Percentiles rank a stretch among this genome's conserved stretches.
phyloP scores from a whole-genome alignment of 2,888 invertebrate species.

The Drosophila engyochracea region DNA sequence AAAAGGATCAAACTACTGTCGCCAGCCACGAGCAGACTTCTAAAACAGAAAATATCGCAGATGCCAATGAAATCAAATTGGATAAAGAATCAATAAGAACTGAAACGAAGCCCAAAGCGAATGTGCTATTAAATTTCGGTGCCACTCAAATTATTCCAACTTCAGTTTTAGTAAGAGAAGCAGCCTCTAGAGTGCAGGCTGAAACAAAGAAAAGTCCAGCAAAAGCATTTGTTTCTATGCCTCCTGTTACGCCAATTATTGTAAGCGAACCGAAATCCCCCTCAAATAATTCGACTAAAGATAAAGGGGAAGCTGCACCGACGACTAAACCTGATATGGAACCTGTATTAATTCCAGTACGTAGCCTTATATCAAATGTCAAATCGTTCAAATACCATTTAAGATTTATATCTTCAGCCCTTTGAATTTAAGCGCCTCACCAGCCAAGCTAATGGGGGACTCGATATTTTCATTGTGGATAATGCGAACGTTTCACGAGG shows the following conservation, averaged over 20 bases:
- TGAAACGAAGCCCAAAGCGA: not conserved
- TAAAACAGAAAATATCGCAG: not conserved
- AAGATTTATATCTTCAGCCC: conserved; percentile 36
- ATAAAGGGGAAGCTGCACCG: too few relatives aligned
- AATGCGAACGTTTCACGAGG: conserved; percentile 44
- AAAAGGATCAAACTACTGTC: not conserved
- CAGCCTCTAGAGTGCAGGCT: not conserved
- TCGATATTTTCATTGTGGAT: conserved; percentile 56
- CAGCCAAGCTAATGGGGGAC: conserved; percentile 15
- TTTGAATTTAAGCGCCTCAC: conserved; percentile 38
- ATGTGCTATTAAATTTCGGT: too few relatives aligned
- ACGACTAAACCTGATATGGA: not conserved
- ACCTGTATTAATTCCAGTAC: conserved; percentile 23
- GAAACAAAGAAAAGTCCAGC: not conserved
- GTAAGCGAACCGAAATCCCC: not conserved
- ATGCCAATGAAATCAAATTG: not conserved
- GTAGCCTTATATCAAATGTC: not conserved
- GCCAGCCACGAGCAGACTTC: not conserved
- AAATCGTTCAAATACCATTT: not conserved
- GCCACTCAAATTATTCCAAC: not conserved
- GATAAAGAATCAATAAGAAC: not conserved
- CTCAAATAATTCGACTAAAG: not conserved
- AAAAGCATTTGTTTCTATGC: not conserved
- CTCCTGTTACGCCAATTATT: not conserved
- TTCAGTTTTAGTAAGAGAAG: not conserved